Percentiles rank a stretch among this genome's conserved stretches.
phyloP scores from a whole-genome alignment of 2,888 invertebrate genomes.

The Ormyrus labotus region DNA sequence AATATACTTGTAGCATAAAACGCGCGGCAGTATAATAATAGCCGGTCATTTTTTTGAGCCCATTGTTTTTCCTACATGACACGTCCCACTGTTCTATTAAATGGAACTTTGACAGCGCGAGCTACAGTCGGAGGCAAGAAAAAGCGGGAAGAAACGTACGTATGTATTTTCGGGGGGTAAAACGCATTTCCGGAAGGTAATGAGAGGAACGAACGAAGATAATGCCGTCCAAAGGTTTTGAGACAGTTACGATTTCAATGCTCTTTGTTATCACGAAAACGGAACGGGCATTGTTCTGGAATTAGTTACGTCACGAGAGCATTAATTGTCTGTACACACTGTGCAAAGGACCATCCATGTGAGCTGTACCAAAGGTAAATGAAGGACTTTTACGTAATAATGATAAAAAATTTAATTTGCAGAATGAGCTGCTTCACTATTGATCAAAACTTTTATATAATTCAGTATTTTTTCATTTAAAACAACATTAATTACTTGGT shows the following conservation, averaged over 20 bases:
- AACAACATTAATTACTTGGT: too few relatives aligned
- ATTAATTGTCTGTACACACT: constrained; percentile 59
- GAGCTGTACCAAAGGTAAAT: constrained; percentile 7
- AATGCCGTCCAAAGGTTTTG: constrained; percentile 46
- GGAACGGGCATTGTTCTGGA: constrained; percentile 60
- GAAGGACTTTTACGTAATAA: constrained; percentile 19
- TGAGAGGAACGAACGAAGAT: constrained; percentile 51
- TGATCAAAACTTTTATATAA: too few relatives aligned
- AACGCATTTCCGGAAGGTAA: constrained; percentile 44
- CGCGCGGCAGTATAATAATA: background rate
- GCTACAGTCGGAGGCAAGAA: too few relatives aligned
- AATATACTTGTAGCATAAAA: too few relatives aligned
- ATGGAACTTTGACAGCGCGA: too few relatives aligned
- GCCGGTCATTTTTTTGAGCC: background rate
- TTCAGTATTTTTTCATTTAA: too few relatives aligned
- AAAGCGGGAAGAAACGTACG: background rate
- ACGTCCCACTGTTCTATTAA: too few relatives aligned
- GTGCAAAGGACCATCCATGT: constrained; percentile 2
- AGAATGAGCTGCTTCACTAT: too few relatives aligned
- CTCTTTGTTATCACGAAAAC: constrained; percentile 49
- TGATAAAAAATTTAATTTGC: background rate
- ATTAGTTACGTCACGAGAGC: constrained; percentile 63
- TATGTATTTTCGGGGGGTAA: constrained; percentile 3
- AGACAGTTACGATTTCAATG: constrained; percentile 52
- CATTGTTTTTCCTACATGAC: too few relatives aligned